Evolutionary conservation across 2,888 invertebrate genomes (phyloP), one percentile per base, ranked within the genome.

Genomic region (Taphrorychus bicolor): DNA sequence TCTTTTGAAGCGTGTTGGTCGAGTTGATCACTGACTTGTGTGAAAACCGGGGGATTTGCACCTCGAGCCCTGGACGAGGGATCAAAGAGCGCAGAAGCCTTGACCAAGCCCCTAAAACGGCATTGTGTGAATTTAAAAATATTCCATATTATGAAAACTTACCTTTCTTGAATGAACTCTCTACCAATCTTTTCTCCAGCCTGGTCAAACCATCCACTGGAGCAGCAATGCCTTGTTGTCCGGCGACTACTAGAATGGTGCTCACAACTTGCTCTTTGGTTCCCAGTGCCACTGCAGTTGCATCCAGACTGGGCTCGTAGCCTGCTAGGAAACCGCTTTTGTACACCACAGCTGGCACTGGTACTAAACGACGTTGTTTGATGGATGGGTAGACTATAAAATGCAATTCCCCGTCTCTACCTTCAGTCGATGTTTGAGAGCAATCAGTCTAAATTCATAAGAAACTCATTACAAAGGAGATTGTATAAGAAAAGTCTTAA

Each of bases 391-490:
- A 88, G 0, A 92, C 93, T 23, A 92, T 93, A 81, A 93, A 94
- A 81, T 93, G 93, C 86, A 93, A 88, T 82, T 94, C 94, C 0
- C 93, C 93, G 75, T 94, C 93, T 56, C 93, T 86, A 19, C 92
- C 92, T 41, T 88, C 87, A 0, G 89, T 89, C 0, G 92, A 91
- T 2, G 89, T 90, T 22, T 84, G 85, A 0, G 88, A 85, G 80
- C 94, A 94, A 76, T 94, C 93, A 16, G 93, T 93, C 88, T 94
- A 18, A 45, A 1, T 18, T 18, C 9, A 7, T 45, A 3, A 3
- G 3, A 14, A 11, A 3, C 18, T 45, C 3, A 45, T n/a, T 19
- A 16, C 14, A 18, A 45, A 60, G 49, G 17, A 41, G 42, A 23
- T 58, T 41, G 14, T 45, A 4, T 40, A 32, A 41, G 48, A 42